phyloP scores from a whole-genome alignment of 2,113 vertebrate genomes.

The Gorilla gorilla region DNA sequence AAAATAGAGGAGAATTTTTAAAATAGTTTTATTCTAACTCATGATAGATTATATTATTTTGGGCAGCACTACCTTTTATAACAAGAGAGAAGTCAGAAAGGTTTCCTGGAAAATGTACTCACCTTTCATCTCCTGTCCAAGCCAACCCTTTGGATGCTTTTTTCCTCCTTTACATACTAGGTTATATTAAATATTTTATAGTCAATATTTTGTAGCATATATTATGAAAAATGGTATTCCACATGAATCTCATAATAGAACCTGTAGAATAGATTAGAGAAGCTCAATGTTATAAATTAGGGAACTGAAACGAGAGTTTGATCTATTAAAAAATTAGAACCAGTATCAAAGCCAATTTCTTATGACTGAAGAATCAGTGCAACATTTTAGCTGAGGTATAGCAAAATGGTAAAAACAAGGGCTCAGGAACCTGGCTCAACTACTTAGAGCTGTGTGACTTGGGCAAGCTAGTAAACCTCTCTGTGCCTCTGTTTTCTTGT shows the following conservation, averaged over 20 bases:
- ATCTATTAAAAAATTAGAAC: not conserved
- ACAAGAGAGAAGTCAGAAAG: not conserved
- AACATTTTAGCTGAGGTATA: fast-evolving
- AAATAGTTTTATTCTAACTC: not conserved
- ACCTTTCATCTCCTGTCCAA: not conserved
- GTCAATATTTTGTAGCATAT: not conserved
- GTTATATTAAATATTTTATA: slow-evolving; percentile 19
- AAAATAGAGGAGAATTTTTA: not conserved
- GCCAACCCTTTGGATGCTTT: not conserved
- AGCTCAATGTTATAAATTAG: not conserved
- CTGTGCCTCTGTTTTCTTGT: not conserved
- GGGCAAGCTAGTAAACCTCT: not conserved
- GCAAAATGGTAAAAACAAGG: fast-evolving
- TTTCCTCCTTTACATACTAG: not conserved
- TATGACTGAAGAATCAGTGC: not conserved
- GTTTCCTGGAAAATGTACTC: not conserved
- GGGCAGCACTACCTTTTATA: not conserved
- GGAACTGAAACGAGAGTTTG: not conserved
- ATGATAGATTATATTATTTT: not conserved
- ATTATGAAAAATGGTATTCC: not conserved
- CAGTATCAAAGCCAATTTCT: not conserved
- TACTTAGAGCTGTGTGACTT: not conserved
- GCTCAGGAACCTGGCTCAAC: not conserved
- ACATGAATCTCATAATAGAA: not conserved
- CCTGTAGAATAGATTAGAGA: not conserved